These are phyloP conservation scores for Aurelia sp. DNA, from an alignment of 30 jellyfish, hydroid and myxozoan species.

Conservation along the genomic window DNA sequence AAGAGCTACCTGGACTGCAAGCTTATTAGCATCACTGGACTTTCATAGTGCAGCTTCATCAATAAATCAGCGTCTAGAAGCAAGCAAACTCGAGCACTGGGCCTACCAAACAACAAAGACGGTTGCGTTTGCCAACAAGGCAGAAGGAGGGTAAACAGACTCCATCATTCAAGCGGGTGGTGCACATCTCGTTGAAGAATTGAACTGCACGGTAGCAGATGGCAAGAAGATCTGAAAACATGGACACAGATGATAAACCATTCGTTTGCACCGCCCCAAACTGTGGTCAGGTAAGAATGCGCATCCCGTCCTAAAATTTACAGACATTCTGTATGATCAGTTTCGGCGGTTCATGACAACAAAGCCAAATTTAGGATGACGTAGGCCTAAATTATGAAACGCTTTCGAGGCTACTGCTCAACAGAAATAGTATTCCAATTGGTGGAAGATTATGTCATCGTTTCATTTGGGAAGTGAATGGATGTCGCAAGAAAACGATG, in stretches of 20 bases:
- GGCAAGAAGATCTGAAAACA: neutral
- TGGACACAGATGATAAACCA: constrained; percentile 76
- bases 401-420: constrained; percentile 58
- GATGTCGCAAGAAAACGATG: no score
- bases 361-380: constrained; percentile 53
- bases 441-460: constrained; percentile 79
- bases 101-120: no score
- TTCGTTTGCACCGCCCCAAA: constrained; percentile 73
- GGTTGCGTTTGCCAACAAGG: no score
- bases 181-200: no score
- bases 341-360: neutral
- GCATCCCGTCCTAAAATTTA: neutral
- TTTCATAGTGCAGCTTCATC: no score
- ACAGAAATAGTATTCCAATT: neutral
- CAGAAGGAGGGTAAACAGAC: no score
- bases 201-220: no score
- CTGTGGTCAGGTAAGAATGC: constrained; percentile 68
- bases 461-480: neutral
- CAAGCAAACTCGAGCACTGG: no score
- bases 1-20: neutral
- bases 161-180: no score
- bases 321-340: neutral
- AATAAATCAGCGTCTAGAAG: no score
- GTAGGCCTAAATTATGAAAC: constrained; percentile 61
- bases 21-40: no score